Evolutionary conservation across 2,113 vertebrate genomes (phyloP).

Genomic region (Cyphomyrus discorhynchus): DNA sequence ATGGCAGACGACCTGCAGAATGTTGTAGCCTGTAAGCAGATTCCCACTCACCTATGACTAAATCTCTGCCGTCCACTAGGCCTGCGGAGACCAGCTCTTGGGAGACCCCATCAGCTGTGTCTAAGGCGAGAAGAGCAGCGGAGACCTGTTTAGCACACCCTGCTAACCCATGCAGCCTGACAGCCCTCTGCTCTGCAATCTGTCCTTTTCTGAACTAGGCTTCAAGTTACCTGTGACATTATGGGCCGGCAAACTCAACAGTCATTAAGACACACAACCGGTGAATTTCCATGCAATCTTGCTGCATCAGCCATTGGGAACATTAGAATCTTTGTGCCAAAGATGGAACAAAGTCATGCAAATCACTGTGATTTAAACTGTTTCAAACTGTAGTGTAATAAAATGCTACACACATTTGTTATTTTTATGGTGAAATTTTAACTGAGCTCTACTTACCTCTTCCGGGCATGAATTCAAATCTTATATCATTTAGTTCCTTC

Average conservation of each 20-base stretch:
- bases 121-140: constrained; percentile 53
- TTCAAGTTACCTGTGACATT: not conserved
- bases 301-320: not conserved
- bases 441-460: constrained; percentile 69
- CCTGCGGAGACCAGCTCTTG: constrained; percentile 97
- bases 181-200: not conserved
- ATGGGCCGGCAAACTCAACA: not conserved
- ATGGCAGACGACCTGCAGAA: not conserved
- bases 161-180: not conserved
- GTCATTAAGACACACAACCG: not conserved
- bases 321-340: not conserved
- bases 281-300: not conserved
- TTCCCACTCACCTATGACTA: constrained; percentile 83
- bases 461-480: constrained; percentile 95
- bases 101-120: constrained; percentile 94
- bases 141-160: not conserved
- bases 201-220: not conserved
- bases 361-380: not conserved
- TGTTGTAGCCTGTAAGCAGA: not conserved
- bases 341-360: not conserved
- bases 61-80: constrained; percentile 88
- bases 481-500: constrained; percentile 96
- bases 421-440: not conserved
- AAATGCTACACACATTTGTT: not conserved
- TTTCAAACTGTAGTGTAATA: not conserved